Evolutionary conservation across 2,888 invertebrate species (phyloP).

Genomic region (Altica lythri): DNA sequence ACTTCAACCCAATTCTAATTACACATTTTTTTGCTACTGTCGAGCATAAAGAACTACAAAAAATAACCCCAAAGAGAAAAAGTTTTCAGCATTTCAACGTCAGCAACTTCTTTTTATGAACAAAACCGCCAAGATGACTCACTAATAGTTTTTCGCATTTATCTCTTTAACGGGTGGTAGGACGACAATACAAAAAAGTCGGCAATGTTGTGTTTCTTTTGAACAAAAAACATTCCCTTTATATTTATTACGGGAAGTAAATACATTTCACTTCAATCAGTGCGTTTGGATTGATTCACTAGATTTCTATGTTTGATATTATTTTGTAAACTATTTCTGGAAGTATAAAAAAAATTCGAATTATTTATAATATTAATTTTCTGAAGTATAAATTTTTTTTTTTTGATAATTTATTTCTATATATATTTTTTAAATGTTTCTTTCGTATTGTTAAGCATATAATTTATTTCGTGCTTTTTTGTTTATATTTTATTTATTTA

Average conservation of each 20-base stretch:
- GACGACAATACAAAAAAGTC: constrained; percentile 16
- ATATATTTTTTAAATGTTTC: no score
- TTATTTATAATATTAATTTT: no score
- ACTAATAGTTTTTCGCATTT: constrained; percentile 26
- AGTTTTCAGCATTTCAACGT: constrained; percentile 14
- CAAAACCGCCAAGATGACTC: constrained; percentile 22
- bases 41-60: constrained; percentile 13
- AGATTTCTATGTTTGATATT: no score
- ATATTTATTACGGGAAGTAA: constrained; percentile 9
- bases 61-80: constrained; percentile 15
- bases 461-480: no score
- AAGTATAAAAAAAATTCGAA: no score
- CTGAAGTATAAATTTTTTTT: no score
- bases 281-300: neutral
- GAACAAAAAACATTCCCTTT: constrained; percentile 17
- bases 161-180: constrained; percentile 23
- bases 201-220: constrained; percentile 16
- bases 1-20: constrained; percentile 15
- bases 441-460: no score
- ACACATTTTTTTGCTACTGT: constrained; percentile 8
- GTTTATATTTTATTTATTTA: no score
- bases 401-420: no score
- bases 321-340: no score
- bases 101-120: constrained; percentile 20
- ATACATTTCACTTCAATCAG: constrained; percentile 11